Evolutionary conservation across 2,797 vertebrate genomes (phyloP).

Genomic region (Myripristis jacobus): DNA sequence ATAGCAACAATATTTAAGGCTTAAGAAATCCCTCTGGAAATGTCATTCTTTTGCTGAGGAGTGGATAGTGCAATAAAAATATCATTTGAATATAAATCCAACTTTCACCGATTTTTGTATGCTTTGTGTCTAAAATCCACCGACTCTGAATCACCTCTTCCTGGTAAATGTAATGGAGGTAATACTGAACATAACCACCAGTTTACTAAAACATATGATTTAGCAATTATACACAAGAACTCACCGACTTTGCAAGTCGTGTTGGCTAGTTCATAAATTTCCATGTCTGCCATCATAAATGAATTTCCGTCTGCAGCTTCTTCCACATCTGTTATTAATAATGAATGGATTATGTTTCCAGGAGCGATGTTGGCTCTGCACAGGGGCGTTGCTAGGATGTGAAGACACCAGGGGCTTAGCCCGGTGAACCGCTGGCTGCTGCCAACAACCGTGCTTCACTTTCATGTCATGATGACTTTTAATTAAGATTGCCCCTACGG

Average conservation of each 20-base stretch:
- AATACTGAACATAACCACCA: conserved; percentile 40
- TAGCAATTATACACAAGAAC: conserved; percentile 31
- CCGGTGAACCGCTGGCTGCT: no score
- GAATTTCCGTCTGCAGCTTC: conserved; percentile 14
- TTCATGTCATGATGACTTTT: no score
- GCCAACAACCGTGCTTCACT: no score
- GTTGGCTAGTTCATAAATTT: no score
- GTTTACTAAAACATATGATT: conserved; percentile 48
- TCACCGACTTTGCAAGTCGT: conserved; percentile 19
- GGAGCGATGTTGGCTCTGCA: conserved; percentile 25
- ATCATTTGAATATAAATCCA: conserved; percentile 38
- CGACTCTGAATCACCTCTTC: conserved; percentile 63
- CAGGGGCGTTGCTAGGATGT: no score
- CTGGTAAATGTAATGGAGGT: conserved; percentile 69
- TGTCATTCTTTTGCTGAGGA: conserved; percentile 45
- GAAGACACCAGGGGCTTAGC: no score
- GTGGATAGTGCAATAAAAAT: conserved; percentile 4
- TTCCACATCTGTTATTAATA: conserved; percentile 35
- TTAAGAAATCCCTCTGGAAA: conserved; percentile 41
- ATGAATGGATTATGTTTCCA: conserved; percentile 45
- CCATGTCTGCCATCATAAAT: conserved; percentile 27
- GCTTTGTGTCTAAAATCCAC: conserved; percentile 59
- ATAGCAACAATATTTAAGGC: conserved; percentile 30
- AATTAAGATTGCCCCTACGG: no score
- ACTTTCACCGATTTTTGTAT: conserved; percentile 50